These are phyloP conservation scores for Sus cebifrons DNA, from an alignment of 2,797 vertebrate genomes.

Conservation along the genomic window DNA sequence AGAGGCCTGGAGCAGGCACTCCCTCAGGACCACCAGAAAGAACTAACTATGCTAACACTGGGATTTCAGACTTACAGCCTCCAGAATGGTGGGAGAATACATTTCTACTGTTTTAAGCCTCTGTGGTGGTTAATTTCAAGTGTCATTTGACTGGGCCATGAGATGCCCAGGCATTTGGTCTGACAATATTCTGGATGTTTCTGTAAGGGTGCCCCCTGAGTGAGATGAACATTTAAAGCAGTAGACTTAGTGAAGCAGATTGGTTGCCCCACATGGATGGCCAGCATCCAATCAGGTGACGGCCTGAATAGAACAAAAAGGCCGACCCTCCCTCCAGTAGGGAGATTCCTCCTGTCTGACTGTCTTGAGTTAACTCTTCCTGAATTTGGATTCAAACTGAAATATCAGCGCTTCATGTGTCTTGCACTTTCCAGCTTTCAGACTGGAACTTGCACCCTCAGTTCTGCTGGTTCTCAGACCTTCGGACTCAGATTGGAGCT, in stretches of 20 bases:
- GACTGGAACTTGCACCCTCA: background rate
- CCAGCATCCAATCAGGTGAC: background rate
- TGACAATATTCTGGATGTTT: background rate
- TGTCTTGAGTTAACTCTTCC: background rate
- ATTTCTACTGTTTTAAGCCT: background rate
- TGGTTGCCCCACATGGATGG: background rate
- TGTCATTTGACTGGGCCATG: background rate
- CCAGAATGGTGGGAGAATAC: background rate
- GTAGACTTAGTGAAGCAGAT: background rate
- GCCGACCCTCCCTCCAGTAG: fast-evolving
- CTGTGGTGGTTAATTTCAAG: background rate
- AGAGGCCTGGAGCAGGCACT: background rate
- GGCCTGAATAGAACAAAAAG: background rate
- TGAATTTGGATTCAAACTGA: background rate
- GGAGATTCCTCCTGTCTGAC: background rate
- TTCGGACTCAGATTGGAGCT: background rate
- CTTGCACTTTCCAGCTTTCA: background rate
- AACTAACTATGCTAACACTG: background rate
- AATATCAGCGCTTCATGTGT: background rate
- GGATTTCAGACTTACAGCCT: background rate
- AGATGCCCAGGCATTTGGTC: background rate
- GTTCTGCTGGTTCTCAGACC: too few relatives aligned
- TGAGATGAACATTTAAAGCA: background rate
- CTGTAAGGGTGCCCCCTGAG: background rate
- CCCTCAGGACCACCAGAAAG: background rate